phyloP scores from a whole-genome alignment of 2,113 vertebrate genomes.

The Pelodiscus sinensis region DNA sequence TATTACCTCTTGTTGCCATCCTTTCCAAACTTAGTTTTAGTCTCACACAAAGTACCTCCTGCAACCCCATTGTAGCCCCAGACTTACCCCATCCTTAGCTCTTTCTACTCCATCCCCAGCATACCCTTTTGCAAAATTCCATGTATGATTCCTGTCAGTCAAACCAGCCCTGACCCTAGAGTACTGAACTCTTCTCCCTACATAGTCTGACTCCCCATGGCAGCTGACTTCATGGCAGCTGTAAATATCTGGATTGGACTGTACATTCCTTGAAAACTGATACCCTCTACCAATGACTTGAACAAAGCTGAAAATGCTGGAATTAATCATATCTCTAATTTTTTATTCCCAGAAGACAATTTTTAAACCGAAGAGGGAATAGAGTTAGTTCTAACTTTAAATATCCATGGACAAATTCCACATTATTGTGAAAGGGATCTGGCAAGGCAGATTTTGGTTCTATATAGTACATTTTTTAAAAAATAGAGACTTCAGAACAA shows the following conservation, averaged over 20 bases:
- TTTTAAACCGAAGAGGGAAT: not conserved
- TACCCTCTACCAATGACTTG: not conserved
- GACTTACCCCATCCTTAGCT: not conserved
- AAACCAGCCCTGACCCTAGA: not conserved
- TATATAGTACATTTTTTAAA: not conserved
- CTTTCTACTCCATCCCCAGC: not conserved
- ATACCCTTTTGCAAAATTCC: not conserved
- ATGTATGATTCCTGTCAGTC: not conserved
- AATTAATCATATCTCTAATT: not conserved
- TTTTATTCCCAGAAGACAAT: not conserved
- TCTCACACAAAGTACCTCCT: not conserved
- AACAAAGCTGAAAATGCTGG: not conserved
- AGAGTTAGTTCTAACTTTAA: not conserved
- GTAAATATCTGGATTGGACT: not conserved
- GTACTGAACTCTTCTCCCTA: not conserved
- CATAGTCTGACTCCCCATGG: not conserved
- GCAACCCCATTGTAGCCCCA: not conserved
- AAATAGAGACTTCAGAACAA: not conserved
- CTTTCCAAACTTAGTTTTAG: not conserved
- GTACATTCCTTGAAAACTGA: not conserved
- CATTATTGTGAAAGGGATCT: not conserved
- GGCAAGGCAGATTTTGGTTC: not conserved
- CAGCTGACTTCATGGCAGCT: not conserved
- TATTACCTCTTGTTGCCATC: not conserved
- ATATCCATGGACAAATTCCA: not conserved